Evolutionary conservation across 1,140 invertebrate species (phyloP).

Genomic region (Magallana ariakensis): DNA sequence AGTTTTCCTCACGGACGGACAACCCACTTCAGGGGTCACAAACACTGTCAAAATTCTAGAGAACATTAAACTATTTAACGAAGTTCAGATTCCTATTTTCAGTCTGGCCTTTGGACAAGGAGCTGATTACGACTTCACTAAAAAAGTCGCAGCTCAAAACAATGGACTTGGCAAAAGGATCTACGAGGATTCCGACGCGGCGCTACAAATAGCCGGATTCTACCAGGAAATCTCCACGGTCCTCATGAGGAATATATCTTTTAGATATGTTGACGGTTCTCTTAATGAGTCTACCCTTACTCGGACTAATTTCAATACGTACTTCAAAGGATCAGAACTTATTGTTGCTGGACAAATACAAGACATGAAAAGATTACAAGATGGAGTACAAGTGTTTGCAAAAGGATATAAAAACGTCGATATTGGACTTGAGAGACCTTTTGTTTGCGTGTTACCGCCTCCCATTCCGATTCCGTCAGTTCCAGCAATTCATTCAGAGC

Average conservation of each 20-base stretch:
- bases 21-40: conserved; percentile 84
- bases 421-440: not conserved
- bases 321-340: conserved; percentile 64
- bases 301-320: conserved; percentile 55
- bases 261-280: conserved; percentile 62
- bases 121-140: conserved; percentile 85
- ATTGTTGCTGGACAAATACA: conserved; percentile 61
- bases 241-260: conserved; percentile 49
- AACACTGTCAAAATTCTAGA: conserved; percentile 81
- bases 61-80: conserved; percentile 68
- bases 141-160: conserved; percentile 84
- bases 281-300: conserved; percentile 66
- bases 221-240: conserved; percentile 73
- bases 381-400: not conserved
- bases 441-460: not conserved
- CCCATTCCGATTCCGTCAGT: not conserved
- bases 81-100: conserved; percentile 80
- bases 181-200: conserved; percentile 86
- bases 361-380: conserved; percentile 16
- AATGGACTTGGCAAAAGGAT: conserved; percentile 86
- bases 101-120: conserved; percentile 87
- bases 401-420: not conserved
- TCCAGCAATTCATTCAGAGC: not conserved
- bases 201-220: conserved; percentile 86
- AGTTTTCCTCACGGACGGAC: conserved; percentile 88